phyloP scores from a whole-genome alignment of 2,113 vertebrate genomes.

The Cygnus buccinator region DNA sequence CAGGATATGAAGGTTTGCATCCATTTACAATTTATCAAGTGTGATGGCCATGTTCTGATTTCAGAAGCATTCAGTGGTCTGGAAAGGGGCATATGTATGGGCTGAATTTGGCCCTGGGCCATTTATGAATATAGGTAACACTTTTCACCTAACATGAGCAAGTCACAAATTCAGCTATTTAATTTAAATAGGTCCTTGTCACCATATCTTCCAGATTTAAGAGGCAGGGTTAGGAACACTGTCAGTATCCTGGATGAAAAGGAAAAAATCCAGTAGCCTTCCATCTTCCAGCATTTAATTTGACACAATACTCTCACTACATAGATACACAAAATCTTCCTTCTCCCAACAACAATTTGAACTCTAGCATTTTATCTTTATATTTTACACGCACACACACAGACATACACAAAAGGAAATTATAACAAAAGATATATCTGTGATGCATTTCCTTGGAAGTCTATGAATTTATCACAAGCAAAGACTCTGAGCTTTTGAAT shows the following conservation, averaged over 20 bases:
- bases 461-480: not conserved
- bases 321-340: not conserved
- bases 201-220: conserved; percentile 34
- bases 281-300: conserved; percentile 11
- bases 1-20: conserved; percentile 49
- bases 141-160: conserved; percentile 44
- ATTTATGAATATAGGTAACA: conserved; percentile 60
- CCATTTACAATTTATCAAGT: conserved; percentile 62
- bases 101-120: conserved; percentile 63
- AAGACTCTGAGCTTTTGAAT: not conserved
- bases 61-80: conserved; percentile 54
- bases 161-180: conserved; percentile 51
- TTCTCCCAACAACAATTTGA: not conserved
- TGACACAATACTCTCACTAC: not conserved
- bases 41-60: conserved; percentile 65
- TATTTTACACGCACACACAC: not conserved
- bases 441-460: not conserved
- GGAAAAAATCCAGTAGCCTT: not conserved
- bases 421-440: not conserved
- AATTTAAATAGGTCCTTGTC: conserved; percentile 63
- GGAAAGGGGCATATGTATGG: conserved; percentile 44
- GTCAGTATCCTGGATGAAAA: conserved; percentile 50
- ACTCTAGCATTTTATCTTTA: not conserved
- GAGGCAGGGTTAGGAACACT: conserved; percentile 34
- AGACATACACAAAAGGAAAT: not conserved